Evolutionary conservation across 1,140 invertebrate species (phyloP).

Genomic region (Drosophila saltans): DNA sequence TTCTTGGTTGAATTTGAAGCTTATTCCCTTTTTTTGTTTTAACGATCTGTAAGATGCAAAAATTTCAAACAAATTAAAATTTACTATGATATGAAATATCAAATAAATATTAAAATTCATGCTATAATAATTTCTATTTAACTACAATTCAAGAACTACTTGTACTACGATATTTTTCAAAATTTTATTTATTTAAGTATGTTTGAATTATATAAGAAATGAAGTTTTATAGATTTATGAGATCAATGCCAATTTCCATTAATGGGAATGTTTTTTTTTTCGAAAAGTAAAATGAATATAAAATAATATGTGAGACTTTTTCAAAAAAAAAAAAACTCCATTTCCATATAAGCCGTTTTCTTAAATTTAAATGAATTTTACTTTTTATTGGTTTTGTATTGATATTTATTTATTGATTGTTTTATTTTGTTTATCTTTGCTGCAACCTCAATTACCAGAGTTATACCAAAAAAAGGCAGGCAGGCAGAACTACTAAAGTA

Average conservation of each 20-base stretch:
- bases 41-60: not conserved
- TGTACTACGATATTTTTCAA: not conserved
- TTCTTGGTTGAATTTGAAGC: too few species aligned
- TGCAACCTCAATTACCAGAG: constrained; percentile 39
- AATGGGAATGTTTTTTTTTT: constrained; percentile 25
- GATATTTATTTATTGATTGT: not conserved
- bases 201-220: not conserved
- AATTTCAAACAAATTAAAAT: not conserved
- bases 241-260: constrained; percentile 31
- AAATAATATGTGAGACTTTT: constrained; percentile 4
- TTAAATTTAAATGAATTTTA: constrained; percentile 17
- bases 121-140: constrained; percentile 24
- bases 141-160: constrained; percentile 48
- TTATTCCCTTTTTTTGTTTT: not conserved
- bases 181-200: not conserved
- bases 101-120: constrained; percentile 32
- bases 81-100: constrained; percentile 24
- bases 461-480: constrained; percentile 43
- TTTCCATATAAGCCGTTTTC: constrained; percentile 14
- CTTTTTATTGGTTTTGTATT: constrained; percentile 4
- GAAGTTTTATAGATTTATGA: not conserved
- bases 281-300: not conserved
- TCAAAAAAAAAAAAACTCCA: not conserved
- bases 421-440: not conserved
- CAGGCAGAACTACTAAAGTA: constrained; percentile 15